Base-by-base conservation (phyloP, 2,888 invertebrate species). In the Eupithecia tripunctaria region DNA sequence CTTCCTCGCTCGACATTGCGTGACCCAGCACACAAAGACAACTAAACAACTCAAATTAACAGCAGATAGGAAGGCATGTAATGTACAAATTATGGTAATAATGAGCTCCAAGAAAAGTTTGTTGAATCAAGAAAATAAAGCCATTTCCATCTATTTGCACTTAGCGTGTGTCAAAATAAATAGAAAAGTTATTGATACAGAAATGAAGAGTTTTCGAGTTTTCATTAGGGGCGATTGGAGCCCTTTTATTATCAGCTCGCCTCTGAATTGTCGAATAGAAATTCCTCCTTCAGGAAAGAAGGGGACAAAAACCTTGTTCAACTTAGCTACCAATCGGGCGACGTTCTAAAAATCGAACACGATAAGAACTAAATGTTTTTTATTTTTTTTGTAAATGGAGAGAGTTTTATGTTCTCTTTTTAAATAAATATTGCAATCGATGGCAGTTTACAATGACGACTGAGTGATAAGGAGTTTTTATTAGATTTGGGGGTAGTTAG, bases 221-320 rank as follows among this genome's bases (percentile, higher is more conserved):
- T 94, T 94, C 94, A 94, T 94, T 94, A 94, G 91, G 91, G 93
- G 90, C 90, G 89, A 92, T 92, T 87, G 89, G 83, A 88, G 94
- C 93, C 94, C 92, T 94, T 95, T 94, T 95, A 95, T 95, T 95
- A 94, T 94, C 94, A 92, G 86, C 91, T 91, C 89, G 91, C 88
- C 90, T 94, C 88, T 93, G 93, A 95, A 95, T 94, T 94, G 92
- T 92, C 91, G 86, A 94, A 94, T 92, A 93, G 91, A 92, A 94
- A 92, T 92, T 91, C 89, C 88, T 89, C 86, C 89, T 75, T 89
- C 86, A 86, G 84, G 86, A 91, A 91, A 25, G 25, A 92, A 93
- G 89, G 90, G 88, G 91, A 89, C 91, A 90, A 91, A 91, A 93
- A 92, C 91, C 91, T 89, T 90, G 91, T 89, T 89, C 88, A 85